These are phyloP conservation scores for Mastomys coucha DNA, from an alignment of 2,113 vertebrate species.

Conservation along the genomic window DNA sequence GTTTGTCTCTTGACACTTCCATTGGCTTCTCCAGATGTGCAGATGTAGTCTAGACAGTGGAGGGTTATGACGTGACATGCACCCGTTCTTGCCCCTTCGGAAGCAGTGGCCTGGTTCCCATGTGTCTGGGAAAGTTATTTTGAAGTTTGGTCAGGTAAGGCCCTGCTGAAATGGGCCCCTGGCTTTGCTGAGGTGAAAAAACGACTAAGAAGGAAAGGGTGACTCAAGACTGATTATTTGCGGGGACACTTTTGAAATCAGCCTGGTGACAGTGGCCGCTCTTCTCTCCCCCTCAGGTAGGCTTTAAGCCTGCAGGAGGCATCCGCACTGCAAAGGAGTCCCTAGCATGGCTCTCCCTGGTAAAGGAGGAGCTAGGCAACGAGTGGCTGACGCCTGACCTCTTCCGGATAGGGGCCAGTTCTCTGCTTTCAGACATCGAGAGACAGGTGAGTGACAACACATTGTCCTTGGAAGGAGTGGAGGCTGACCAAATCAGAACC, in stretches of 20 bases:
- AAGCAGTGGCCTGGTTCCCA: conserved; percentile 14
- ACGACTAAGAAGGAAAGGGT: neutral
- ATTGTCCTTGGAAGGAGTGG: neutral
- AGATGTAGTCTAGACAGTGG: neutral
- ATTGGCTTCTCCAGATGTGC: neutral
- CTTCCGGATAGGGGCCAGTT: conserved; percentile 97
- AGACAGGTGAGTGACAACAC: conserved; percentile 90
- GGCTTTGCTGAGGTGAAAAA: neutral
- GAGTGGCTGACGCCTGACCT: conserved; percentile 94
- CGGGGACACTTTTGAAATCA: neutral
- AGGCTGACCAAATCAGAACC: neutral
- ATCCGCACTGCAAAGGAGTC: conserved; percentile 95
- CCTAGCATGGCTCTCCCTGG: conserved; percentile 93
- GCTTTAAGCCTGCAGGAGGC: conserved; percentile 97
- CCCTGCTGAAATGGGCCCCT: neutral
- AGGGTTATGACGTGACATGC: conserved; percentile 12
- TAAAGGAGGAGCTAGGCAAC: conserved; percentile 95
- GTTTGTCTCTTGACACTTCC: conserved; percentile 40
- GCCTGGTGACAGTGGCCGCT: neutral
- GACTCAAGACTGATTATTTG: neutral
- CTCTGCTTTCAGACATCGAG: conserved; percentile 95
- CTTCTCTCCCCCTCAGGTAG: conserved; percentile 83
- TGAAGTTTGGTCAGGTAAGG: neutral
- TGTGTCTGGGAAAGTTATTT: conserved; percentile 40
- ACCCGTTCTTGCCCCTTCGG: conserved; percentile 19